Conservation (phyloP, 2,113 vertebrate species). For the Aphelocoma coerulescens region DNA sequence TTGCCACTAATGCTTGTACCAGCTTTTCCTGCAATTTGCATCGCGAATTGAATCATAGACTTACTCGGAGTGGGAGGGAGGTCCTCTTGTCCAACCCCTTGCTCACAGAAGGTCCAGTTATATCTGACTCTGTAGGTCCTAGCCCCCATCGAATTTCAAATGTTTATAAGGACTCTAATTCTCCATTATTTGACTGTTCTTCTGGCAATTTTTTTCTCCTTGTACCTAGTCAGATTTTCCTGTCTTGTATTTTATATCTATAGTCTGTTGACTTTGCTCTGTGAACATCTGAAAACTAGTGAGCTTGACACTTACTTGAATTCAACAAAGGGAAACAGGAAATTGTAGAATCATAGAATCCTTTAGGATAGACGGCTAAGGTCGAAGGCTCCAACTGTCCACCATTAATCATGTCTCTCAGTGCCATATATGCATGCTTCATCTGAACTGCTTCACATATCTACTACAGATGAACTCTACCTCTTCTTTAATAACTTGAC, state of each 20-base stretch:
- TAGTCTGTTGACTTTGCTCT: not conserved
- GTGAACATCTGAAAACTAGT: not conserved
- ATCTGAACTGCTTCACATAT: not conserved
- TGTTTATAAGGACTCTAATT: not conserved
- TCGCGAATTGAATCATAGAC: not conserved
- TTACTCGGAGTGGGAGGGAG: not conserved
- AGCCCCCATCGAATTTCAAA: not conserved
- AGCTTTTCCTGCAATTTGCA: not conserved
- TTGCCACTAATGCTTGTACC: not conserved
- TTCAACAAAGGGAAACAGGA: not conserved
- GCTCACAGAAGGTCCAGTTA: not conserved
- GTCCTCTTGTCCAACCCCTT: not conserved
- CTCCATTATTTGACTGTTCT: not conserved
- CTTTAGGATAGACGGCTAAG: not conserved
- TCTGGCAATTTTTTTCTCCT: not conserved
- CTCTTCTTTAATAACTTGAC: not conserved
- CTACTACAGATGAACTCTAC: not conserved
- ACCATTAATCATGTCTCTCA: not conserved
- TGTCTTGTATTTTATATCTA: not conserved
- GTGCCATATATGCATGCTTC: not conserved
- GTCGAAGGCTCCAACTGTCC: rapidly evolving
- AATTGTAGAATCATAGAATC: not conserved
- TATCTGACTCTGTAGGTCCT: not conserved
- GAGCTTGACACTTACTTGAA: not conserved
- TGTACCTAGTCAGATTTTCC: not conserved